Evolutionary conservation across 35 echinoderm and acorn worm species (phyloP).

Genomic region (Nesometra sesokonis): DNA sequence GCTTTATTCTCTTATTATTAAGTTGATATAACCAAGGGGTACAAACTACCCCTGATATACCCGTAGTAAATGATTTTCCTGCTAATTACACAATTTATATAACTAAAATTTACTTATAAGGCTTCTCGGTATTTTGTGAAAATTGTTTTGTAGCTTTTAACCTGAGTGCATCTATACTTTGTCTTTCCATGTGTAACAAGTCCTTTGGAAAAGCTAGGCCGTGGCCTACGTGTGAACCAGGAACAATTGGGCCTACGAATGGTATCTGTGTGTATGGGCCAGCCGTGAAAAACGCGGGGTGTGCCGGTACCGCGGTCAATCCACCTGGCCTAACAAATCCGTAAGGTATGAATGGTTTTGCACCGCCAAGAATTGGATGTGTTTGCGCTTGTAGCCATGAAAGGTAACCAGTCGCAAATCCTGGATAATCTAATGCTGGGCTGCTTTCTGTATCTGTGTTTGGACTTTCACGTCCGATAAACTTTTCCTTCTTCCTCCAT

Average conservation of each 20-base stretch:
- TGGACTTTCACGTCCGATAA: constrained; percentile 9
- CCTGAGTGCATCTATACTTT: not conserved
- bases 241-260: not conserved
- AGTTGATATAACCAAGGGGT: too few relatives aligned
- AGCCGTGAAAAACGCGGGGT: not conserved
- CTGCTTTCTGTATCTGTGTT: not conserved
- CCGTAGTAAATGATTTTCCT: too few relatives aligned
- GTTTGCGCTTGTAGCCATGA: not conserved
- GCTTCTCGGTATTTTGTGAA: too few relatives aligned
- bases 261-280: not conserved
- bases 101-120: too few relatives aligned
- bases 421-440: not conserved
- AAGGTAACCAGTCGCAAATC: not conserved
- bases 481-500: constrained; percentile 83
- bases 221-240: not conserved
- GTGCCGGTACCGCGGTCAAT: not conserved
- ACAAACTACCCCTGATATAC: too few relatives aligned
- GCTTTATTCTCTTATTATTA: too few relatives aligned
- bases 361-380: not conserved
- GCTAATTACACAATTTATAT: too few relatives aligned
- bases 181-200: not conserved
- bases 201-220: not conserved
- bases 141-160: not conserved
- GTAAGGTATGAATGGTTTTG: not conserved
- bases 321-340: not conserved